These are phyloP conservation scores for Drosophila affinis DNA, from an alignment of 2,888 invertebrate genomes.

Conservation along the genomic window DNA sequence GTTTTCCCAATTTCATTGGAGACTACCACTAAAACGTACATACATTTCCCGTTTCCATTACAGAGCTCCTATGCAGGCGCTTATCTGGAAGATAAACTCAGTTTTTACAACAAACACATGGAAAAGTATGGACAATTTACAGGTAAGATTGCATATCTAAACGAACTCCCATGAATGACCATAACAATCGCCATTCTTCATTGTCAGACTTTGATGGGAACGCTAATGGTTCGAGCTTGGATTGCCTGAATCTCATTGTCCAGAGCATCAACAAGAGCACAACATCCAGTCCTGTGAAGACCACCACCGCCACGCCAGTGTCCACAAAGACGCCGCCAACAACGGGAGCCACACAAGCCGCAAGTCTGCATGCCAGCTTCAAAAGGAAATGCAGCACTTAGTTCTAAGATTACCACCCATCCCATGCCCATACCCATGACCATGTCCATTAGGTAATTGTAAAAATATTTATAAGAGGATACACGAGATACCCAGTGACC, in stretches of 20 bases:
- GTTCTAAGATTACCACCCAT: constrained; percentile 23
- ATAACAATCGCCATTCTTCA: background rate
- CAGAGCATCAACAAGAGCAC: constrained; percentile 86
- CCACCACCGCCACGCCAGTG: constrained; percentile 36
- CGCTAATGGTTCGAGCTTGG: constrained; percentile 86
- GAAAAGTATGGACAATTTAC: constrained; percentile 82
- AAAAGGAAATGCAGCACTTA: constrained; percentile 82
- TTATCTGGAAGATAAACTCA: constrained; percentile 83
- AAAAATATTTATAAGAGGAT: constrained; percentile 68
- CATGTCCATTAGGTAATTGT: constrained; percentile 52
- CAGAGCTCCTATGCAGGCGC: constrained; percentile 83
- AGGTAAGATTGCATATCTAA: constrained; percentile 72
- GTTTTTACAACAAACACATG: constrained; percentile 80
- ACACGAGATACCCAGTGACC: constrained; percentile 75
- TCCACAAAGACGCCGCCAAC: constrained; percentile 37
- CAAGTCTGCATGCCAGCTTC: constrained; percentile 79
- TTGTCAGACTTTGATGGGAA: constrained; percentile 84
- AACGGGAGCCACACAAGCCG: constrained; percentile 14
- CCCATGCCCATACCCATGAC: background rate
- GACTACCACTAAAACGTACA: constrained; percentile 19
- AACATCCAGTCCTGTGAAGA: constrained; percentile 43
- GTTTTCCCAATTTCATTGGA: constrained; percentile 37
- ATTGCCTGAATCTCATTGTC: constrained; percentile 89
- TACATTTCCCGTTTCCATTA: constrained; percentile 36
- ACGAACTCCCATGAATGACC: background rate